Evolutionary conservation across 2,797 vertebrate species (phyloP).

Genomic region (Anabacerthia variegaticeps): DNA sequence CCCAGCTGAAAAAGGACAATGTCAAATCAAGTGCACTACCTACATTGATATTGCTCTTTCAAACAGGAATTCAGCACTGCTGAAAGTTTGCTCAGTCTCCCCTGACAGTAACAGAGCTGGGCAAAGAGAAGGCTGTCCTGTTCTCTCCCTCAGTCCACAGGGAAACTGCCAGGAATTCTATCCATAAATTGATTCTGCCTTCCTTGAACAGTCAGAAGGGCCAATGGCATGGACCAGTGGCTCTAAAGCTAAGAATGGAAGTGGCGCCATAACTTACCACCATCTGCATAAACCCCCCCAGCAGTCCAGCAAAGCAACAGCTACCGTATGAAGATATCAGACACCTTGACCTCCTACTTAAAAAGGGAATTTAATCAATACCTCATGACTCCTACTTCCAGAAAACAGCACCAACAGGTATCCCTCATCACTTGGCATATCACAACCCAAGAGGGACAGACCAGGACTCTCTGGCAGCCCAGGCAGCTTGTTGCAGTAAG

Average conservation of each 20-base stretch:
- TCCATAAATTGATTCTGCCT: neutral
- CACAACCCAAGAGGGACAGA: neutral
- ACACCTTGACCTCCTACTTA: neutral
- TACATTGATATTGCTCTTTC: neutral
- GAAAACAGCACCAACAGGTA: neutral
- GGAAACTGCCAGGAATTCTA: neutral
- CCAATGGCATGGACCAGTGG: fast-evolving
- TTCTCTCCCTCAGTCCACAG: neutral
- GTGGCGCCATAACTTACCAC: neutral
- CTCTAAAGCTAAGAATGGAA: neutral
- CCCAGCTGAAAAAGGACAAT: neutral
- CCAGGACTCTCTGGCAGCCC: neutral
- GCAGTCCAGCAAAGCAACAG: neutral
- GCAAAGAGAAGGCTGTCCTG: neutral
- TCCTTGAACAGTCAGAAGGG: neutral
- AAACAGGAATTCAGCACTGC: neutral
- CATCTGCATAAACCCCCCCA: neutral
- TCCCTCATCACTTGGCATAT: neutral
- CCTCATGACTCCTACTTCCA: neutral
- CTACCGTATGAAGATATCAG: neutral
- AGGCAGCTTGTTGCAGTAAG: neutral
- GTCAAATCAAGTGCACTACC: neutral
- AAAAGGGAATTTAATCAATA: neutral
- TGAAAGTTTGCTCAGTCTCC: neutral
- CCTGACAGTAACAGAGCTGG: neutral